These are phyloP conservation scores for Axea sp. DNA, from an alignment of 2,888 invertebrate species.

Conservation along the genomic window DNA sequence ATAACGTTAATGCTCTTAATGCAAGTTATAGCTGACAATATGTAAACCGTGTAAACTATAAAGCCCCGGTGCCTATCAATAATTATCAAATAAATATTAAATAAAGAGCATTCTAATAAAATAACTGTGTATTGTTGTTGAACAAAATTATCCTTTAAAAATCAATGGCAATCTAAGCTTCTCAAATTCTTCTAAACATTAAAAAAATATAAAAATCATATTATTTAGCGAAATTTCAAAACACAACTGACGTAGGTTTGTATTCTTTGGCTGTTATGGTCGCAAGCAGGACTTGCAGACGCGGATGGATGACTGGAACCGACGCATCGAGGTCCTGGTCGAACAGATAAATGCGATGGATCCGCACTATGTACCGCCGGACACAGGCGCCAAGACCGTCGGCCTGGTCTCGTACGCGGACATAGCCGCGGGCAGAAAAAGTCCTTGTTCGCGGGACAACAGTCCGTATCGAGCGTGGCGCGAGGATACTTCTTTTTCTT, in stretches of 20 bases:
- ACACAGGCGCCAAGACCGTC: slow-evolving; percentile 66
- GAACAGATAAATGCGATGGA: slow-evolving; percentile 87
- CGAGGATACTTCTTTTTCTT: slow-evolving; percentile 66
- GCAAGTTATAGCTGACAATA: slow-evolving; percentile 9
- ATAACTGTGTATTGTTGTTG: slow-evolving; percentile 23
- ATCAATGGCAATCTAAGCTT: slow-evolving; percentile 2
- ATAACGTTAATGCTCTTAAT: slow-evolving; percentile 37
- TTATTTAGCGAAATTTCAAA: slow-evolving; percentile 50
- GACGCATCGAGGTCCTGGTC: slow-evolving; percentile 86
- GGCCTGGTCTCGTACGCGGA: slow-evolving; percentile 82
- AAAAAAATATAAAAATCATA: no score
- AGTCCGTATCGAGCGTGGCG: slow-evolving; percentile 73
- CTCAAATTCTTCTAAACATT: no score
- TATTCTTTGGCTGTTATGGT: slow-evolving; percentile 77
- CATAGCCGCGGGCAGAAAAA: slow-evolving; percentile 84
- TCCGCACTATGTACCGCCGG: slow-evolving; percentile 84
- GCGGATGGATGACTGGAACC: slow-evolving; percentile 84
- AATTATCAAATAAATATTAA: slow-evolving; percentile 38
- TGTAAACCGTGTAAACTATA: slow-evolving; percentile 22
- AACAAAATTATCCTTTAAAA: slow-evolving; percentile 5
- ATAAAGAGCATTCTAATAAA: slow-evolving; percentile 58
- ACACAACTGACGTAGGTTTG: slow-evolving; percentile 70
- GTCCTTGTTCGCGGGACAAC: slow-evolving; percentile 76
- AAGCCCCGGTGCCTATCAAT: slow-evolving; percentile 22
- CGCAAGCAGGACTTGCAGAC: slow-evolving; percentile 85